These are phyloP conservation scores for Diplosoma virens DNA, from an alignment of 23 tunicate genomes.

Conservation along the genomic window DNA sequence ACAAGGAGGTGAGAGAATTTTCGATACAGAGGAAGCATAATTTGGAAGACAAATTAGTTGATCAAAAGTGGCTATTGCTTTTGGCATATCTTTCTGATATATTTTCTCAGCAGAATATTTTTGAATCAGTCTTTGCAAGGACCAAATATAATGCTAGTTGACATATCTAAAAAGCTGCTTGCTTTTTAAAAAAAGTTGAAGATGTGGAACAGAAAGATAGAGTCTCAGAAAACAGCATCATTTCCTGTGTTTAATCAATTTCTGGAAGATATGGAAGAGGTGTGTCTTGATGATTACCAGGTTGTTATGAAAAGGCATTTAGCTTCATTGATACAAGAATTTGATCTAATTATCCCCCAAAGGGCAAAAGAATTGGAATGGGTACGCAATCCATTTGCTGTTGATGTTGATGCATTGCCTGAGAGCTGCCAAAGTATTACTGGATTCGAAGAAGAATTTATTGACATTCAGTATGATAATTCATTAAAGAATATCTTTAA, in stretches of 20 bases:
- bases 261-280: no score
- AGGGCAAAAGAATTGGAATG: neutral
- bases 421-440: no score
- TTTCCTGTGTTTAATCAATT: no score
- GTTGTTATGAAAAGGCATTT: no score
- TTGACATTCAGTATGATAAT: conserved; percentile 1
- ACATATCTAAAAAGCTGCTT: neutral
- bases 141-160: neutral
- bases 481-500: neutral
- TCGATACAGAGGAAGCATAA: neutral
- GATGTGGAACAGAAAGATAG: conserved; percentile 1
- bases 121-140: neutral
- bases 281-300: no score
- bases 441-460: neutral
- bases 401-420: conserved; percentile 1
- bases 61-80: neutral
- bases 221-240: neutral
- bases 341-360: no score
- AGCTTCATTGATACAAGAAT: no score
- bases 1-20: neutral
- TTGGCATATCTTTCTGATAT: neutral
- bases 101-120: neutral
- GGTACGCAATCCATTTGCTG: neutral
- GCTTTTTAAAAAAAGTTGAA: no score
- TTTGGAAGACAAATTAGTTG: neutral